Evolutionary conservation across 2,113 vertebrate species (phyloP), one percentile per base, ranked within the genome.

Genomic region (Cyanistes caeruleus): DNA sequence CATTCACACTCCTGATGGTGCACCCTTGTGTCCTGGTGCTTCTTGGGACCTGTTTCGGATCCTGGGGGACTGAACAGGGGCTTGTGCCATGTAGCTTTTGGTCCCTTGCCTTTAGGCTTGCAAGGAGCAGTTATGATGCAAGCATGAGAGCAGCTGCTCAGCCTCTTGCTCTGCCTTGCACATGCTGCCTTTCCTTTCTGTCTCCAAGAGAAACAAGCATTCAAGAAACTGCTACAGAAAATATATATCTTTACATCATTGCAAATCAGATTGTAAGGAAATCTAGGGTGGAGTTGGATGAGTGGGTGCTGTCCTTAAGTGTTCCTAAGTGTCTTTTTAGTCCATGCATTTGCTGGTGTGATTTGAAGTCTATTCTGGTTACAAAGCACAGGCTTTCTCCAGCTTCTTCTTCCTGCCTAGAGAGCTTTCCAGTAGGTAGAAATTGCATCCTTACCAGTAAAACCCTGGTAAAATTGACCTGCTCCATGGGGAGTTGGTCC

Each of bases 291-390:
- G 81, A 51, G 60, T 39, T 48, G 87, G 52, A 67, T 28, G 78
- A 11, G 84, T 88, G 69, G 56, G 56, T 62, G 72, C 3, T 92
- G 37, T 93, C 75, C 85, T 94, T 70, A 96, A 75, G 35, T 60
- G 52, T 94, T 64, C 52, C 37, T 49, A 25, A 14, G 7, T 41
- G 53, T 79, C 74, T 37, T 77, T 84, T 56, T 10, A 79, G 53
- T 52, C 62, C 44, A 25, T 55, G 33, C 10, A 3, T 46, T 81
- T 55, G 33, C 35, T 48, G 60, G 33, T 70, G 43, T 27, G 55
- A 65, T 90, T 88, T 67, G 28, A 59, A 81, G 52, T 24, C 63
- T 86, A 3, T 28, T 31, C 63, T 83, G 37, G 16, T 76, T 73
- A 80, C 58, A 73, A 46, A 82, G 72, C 49, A 37, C 12, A 70